Conservation (phyloP, 2,113 vertebrate genomes). For the Odontophorus gujanensis region DNA sequence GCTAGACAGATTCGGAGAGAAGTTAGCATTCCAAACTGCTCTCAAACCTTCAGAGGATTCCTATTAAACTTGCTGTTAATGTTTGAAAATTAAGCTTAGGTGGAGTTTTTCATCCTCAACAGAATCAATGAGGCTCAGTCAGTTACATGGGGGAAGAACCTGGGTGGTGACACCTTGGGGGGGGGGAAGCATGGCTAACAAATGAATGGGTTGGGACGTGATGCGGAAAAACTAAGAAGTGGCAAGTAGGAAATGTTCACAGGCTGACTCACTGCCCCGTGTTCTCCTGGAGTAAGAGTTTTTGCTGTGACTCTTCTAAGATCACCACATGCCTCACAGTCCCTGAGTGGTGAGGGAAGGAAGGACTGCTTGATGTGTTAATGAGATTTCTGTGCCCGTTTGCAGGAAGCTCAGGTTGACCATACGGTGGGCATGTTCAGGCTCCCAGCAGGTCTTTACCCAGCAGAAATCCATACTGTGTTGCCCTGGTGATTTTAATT, state of each 20-base stretch:
- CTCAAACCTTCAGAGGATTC: background rate
- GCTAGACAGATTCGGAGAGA: background rate
- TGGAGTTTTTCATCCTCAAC: background rate
- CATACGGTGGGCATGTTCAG: accelerated
- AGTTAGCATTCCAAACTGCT: background rate
- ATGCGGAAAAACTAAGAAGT: background rate
- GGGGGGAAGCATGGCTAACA: background rate
- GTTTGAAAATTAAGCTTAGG: background rate
- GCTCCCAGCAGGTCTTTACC: background rate
- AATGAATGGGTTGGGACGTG: background rate
- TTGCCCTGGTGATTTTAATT: background rate
- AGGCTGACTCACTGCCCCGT: background rate
- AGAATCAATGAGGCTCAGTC: background rate
- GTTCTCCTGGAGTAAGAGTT: background rate
- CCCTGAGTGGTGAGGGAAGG: background rate
- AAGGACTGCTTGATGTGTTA: background rate
- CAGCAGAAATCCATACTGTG: background rate
- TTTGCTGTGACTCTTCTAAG: background rate
- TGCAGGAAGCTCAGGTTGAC: background rate
- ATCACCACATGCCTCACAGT: accelerated
- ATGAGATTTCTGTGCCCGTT: background rate
- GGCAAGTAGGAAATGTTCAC: background rate
- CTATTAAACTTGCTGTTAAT: background rate
- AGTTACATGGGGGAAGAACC: background rate
- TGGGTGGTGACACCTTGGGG: background rate